Evolutionary conservation across 2,797 vertebrate genomes (phyloP).

Genomic region (Brachyrhaphis roseni): DNA sequence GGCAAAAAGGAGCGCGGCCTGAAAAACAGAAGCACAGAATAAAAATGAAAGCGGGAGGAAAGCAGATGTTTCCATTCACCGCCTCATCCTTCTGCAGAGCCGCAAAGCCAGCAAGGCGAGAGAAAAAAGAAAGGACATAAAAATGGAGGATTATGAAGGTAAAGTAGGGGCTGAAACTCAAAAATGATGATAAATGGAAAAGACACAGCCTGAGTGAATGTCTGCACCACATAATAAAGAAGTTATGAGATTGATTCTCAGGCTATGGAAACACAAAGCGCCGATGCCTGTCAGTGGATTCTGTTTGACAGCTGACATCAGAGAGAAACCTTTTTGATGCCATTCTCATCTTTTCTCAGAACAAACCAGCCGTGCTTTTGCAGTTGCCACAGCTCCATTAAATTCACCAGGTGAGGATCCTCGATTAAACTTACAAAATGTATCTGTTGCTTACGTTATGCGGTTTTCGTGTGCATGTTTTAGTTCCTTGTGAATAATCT

Average conservation of each 20-base stretch:
- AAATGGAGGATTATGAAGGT: constrained; percentile 23
- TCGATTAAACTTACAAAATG: neutral
- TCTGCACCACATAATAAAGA: constrained; percentile 1
- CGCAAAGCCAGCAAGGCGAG: constrained; percentile 23
- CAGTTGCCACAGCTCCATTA: neutral
- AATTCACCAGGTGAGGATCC: neutral
- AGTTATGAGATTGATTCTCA: neutral
- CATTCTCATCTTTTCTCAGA: neutral
- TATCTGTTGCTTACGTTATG: neutral
- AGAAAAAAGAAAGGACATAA: neutral
- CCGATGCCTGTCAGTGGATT: neutral
- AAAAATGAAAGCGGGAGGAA: constrained; percentile 43
- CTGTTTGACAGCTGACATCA: neutral
- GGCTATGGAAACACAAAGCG: neutral
- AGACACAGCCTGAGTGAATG: constrained; percentile 10
- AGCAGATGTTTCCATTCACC: constrained; percentile 53
- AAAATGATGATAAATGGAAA: constrained; percentile 18
- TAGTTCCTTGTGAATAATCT: neutral
- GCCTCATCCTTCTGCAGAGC: constrained; percentile 42
- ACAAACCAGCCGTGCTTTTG: neutral
- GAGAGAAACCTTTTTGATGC: neutral
- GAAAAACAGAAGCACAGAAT: constrained; percentile 41
- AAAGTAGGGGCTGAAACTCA: constrained; percentile 12
- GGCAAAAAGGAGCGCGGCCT: constrained; percentile 27
- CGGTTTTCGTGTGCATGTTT: neutral